Conservation (phyloP, 2,888 invertebrate species). For the Hirtodrosophila duncani region DNA sequence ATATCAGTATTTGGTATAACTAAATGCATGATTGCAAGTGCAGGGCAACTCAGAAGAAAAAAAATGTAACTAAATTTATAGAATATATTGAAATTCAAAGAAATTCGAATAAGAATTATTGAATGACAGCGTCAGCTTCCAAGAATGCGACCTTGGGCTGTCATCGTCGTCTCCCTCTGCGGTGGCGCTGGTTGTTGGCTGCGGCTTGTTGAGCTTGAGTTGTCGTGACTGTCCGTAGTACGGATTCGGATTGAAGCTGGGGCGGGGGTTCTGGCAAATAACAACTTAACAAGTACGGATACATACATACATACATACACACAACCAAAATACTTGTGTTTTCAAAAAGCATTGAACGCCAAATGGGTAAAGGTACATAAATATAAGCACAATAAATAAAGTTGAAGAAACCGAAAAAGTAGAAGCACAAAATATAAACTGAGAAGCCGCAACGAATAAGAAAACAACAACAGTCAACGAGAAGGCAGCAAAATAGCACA, state of each 20-base stretch:
- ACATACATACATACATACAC: no score
- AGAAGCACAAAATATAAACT: slow-evolving; percentile 40
- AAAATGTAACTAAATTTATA: no score
- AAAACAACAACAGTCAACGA: slow-evolving; percentile 31
- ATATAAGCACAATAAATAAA: no score
- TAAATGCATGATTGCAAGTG: no score
- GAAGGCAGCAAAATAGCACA: slow-evolving; percentile 47
- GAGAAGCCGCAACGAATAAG: slow-evolving; percentile 19
- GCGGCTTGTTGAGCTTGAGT: slow-evolving; percentile 36
- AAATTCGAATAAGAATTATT: slow-evolving; percentile 46
- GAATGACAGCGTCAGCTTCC: slow-evolving; percentile 60
- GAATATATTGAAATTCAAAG: not conserved
- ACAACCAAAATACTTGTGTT: no score
- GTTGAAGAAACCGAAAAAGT: slow-evolving; percentile 31
- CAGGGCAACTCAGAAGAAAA: no score
- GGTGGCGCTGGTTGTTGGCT: slow-evolving; percentile 12
- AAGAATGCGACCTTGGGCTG: slow-evolving; percentile 72
- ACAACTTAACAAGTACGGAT: slow-evolving; percentile 42
- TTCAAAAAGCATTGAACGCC: no score
- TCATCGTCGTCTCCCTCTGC: slow-evolving; percentile 41
- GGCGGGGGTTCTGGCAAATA: no score
- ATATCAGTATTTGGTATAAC: no score
- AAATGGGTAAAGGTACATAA: no score
- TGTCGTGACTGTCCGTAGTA: slow-evolving; percentile 59
- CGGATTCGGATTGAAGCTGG: slow-evolving; percentile 12